A percentile compares a stretch with the other conserved stretches of the same genome.
phyloP scores from a whole-genome alignment of 2,888 invertebrate genomes.

The Automeris io region DNA sequence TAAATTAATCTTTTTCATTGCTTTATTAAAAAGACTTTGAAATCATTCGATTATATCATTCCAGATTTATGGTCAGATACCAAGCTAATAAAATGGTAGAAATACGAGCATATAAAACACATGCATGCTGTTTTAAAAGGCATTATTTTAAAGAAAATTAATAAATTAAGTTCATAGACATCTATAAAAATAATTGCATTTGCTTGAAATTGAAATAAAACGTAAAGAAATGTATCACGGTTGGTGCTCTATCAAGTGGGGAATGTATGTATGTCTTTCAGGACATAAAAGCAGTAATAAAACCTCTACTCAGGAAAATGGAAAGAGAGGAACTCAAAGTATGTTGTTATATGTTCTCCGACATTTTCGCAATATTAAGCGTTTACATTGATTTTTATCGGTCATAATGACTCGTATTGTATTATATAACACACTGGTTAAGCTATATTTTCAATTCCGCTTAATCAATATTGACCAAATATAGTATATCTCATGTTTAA shows the following conservation, averaged over 20 bases:
- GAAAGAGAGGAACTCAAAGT: conserved; percentile 2
- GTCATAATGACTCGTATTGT: too few relatives aligned
- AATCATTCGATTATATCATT: too few relatives aligned
- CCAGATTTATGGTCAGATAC: too few relatives aligned
- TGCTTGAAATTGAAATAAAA: conserved; percentile 10
- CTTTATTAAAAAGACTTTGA: too few relatives aligned
- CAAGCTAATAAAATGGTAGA: too few relatives aligned
- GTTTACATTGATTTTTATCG: too few relatives aligned
- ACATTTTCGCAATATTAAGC: conserved; percentile 2
- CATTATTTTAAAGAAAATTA: not conserved
- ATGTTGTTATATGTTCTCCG: not conserved
- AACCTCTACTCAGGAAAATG: conserved; percentile 3
- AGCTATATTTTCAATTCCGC: too few relatives aligned
- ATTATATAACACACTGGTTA: too few relatives aligned
- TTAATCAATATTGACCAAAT: too few relatives aligned
- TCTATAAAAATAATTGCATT: conserved; percentile 12
- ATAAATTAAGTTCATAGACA: conserved; percentile 1
- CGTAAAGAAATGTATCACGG: conserved; percentile 1
- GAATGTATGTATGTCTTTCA: not conserved
- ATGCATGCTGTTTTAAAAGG: conserved; percentile 1
- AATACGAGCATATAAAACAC: too few relatives aligned
- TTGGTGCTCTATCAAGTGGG: not conserved
- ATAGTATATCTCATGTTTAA: too few relatives aligned
- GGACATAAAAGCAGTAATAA: conserved; percentile 2
- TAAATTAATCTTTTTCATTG: too few relatives aligned